Evolutionary conservation across 2,113 vertebrate species (phyloP).

Genomic region (Laticauda laticaudata): DNA sequence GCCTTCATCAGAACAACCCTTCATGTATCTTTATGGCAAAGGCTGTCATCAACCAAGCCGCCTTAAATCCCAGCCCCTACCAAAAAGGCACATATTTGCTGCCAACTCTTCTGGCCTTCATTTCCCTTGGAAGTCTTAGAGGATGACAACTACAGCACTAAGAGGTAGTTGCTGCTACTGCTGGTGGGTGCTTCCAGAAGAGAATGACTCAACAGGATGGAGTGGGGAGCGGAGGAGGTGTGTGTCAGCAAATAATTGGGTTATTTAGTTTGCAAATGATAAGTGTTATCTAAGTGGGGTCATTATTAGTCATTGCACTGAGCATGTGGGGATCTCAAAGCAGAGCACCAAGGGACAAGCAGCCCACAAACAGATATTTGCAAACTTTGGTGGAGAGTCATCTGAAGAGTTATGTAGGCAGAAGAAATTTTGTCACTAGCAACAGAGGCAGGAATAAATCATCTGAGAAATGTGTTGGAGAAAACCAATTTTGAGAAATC

Average conservation of each 20-base stretch:
- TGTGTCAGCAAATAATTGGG: conserved; percentile 5
- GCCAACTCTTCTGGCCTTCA: neutral
- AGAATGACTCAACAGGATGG: neutral
- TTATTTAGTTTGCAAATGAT: neutral
- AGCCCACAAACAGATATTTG: neutral
- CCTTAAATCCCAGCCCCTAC: neutral
- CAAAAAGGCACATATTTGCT: no score
- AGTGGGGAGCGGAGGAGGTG: neutral
- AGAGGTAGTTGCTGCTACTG: neutral
- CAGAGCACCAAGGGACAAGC: neutral
- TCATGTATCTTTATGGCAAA: neutral
- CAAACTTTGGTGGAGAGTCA: neutral
- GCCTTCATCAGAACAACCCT: neutral
- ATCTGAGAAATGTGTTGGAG: neutral
- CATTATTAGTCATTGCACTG: neutral
- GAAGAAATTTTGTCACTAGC: neutral
- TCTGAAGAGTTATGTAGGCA: neutral
- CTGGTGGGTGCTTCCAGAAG: neutral
- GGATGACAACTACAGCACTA: neutral
- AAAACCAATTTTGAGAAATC: neutral
- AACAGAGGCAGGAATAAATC: neutral
- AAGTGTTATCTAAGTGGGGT: neutral
- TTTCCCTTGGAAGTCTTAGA: neutral
- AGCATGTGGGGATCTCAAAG: neutral
- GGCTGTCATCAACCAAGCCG: neutral